Conservation (phyloP, 2,797 vertebrate genomes). For the Smutsia temminckii region DNA sequence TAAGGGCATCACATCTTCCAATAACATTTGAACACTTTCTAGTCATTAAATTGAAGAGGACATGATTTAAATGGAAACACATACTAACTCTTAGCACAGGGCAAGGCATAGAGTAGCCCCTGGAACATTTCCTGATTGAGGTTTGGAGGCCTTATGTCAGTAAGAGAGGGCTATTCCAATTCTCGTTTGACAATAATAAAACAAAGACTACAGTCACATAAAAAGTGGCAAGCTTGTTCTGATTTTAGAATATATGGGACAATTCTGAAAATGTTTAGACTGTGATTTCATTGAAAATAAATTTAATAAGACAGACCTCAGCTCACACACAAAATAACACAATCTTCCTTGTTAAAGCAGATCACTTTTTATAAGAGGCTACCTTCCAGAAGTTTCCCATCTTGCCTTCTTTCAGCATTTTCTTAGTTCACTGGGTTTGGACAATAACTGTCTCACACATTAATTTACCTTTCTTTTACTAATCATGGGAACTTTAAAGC, state of each 20-base stretch:
- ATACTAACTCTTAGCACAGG: neutral
- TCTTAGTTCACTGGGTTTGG: neutral
- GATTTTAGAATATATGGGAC: neutral
- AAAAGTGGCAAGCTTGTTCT: neutral
- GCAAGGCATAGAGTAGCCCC: neutral
- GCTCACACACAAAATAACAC: neutral
- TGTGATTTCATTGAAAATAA: neutral
- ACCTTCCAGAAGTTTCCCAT: neutral
- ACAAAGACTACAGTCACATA: neutral
- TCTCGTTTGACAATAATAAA: neutral
- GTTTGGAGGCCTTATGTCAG: neutral
- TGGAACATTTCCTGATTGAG: neutral
- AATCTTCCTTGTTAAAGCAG: neutral
- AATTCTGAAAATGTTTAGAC: neutral
- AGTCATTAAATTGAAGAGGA: constrained; percentile 9
- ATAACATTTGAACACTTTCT: neutral
- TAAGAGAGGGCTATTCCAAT: neutral
- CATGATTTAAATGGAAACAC: neutral
- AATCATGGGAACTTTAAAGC: neutral
- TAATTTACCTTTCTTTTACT: neutral
- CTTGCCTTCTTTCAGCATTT: neutral
- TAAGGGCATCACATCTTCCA: neutral
- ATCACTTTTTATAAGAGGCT: neutral
- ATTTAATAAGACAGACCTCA: neutral
- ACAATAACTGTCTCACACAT: neutral